These are phyloP conservation scores for Phasia obesa DNA, from an alignment of 2,888 invertebrate species.

Conservation along the genomic window DNA sequence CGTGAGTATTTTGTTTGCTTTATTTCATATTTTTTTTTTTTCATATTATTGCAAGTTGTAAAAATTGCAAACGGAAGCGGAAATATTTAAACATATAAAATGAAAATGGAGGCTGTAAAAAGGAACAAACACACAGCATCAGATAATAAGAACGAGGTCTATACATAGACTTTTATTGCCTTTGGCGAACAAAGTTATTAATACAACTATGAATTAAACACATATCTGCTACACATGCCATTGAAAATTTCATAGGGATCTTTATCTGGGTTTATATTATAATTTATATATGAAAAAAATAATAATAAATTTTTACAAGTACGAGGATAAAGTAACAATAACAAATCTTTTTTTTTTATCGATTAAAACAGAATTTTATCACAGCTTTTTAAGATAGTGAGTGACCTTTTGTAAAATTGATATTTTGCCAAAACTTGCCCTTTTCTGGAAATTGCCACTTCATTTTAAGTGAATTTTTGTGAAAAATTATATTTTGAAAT, in stretches of 20 bases:
- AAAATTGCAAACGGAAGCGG: constrained; percentile 72
- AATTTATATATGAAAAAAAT: neutral
- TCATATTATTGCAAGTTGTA: constrained; percentile 41
- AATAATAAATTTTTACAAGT: neutral
- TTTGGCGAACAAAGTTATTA: constrained; percentile 17
- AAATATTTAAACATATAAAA: constrained; percentile 66
- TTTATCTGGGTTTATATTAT: neutral
- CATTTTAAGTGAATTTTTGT: too few relatives aligned
- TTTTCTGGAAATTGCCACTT: too few relatives aligned
- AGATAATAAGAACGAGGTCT: constrained; percentile 24
- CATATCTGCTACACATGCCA: neutral
- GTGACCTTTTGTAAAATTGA: too few relatives aligned
- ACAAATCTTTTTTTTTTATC: too few relatives aligned
- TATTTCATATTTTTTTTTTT: constrained; percentile 10
- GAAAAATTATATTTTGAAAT: too few relatives aligned
- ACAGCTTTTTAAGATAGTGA: too few relatives aligned
- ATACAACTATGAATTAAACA: neutral
- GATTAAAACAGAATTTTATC: too few relatives aligned
- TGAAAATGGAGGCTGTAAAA: constrained; percentile 14
- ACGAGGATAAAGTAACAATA: neutral
- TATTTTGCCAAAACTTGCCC: too few relatives aligned
- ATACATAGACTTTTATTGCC: constrained; percentile 18
- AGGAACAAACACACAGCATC: neutral
- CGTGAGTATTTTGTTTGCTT: constrained; percentile 24
- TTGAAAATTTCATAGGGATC: constrained; percentile 18